Conservation (phyloP, 2,113 vertebrate genomes). For the Vicugna pacos region DNA sequence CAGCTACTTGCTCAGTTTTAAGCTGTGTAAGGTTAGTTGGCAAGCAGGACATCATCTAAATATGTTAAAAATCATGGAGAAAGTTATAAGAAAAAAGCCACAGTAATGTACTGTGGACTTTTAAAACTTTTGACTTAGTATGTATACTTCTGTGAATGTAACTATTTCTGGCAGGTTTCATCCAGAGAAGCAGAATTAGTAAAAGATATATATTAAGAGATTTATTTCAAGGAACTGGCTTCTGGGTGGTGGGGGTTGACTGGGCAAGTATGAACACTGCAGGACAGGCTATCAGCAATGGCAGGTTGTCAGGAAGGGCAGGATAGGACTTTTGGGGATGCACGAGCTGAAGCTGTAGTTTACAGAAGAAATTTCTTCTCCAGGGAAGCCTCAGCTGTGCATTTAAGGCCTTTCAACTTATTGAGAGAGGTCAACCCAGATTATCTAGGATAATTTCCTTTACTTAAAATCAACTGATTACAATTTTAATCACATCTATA, state of each 20-base stretch:
- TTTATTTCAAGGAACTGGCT: neutral
- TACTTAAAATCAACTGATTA: neutral
- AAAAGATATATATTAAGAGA: neutral
- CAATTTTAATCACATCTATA: neutral
- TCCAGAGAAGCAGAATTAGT: neutral
- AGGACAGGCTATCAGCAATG: neutral
- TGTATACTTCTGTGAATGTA: neutral
- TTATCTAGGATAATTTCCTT: neutral
- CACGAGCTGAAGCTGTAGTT: neutral
- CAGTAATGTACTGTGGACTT: neutral
- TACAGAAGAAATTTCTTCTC: neutral
- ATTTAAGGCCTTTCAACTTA: neutral
- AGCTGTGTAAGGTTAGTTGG: neutral
- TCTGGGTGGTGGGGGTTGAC: neutral
- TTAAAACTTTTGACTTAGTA: neutral
- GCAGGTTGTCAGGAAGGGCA: neutral
- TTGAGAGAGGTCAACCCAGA: neutral
- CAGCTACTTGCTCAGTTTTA: neutral
- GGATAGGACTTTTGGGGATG: neutral
- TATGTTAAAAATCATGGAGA: neutral
- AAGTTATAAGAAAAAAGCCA: neutral
- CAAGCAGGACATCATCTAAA: neutral
- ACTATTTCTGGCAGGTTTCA: neutral
- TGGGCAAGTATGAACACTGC: neutral
- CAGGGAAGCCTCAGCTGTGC: neutral